Percentiles rank a stretch among this genome's conserved stretches.
phyloP scores from a whole-genome alignment of 2,888 invertebrate species.

The Glyphotaelius pellucidus region DNA sequence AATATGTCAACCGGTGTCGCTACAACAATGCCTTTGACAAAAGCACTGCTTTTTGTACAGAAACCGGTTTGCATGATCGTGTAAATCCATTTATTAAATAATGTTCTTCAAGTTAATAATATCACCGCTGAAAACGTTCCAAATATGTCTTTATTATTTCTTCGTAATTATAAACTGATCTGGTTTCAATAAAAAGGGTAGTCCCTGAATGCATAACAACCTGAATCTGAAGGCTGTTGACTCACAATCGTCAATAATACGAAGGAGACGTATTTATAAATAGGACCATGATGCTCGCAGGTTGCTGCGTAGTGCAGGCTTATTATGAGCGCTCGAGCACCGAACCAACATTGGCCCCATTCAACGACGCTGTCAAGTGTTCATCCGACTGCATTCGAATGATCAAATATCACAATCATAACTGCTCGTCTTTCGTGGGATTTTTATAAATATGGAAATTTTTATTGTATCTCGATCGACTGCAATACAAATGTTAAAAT shows the following conservation, averaged over 20 bases:
- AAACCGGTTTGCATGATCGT: neutral
- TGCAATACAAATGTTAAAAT: too few species aligned
- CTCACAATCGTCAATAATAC: conserved; percentile 11
- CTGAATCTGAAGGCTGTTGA: conserved; percentile 20
- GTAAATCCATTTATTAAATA: neutral
- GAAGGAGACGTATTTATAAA: neutral
- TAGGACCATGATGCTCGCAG: neutral
- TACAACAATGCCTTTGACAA: too few species aligned
- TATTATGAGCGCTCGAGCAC: conserved; percentile 18
- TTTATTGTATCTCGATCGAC: neutral
- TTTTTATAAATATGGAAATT: neutral
- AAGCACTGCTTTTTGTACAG: too few species aligned
- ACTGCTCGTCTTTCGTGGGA: neutral
- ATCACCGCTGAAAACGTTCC: neutral
- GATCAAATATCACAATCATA: neutral
- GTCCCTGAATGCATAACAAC: neutral
- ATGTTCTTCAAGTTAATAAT: neutral
- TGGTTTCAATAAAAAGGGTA: neutral
- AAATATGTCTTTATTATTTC: neutral
- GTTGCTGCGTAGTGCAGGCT: neutral
- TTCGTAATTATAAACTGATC: neutral
- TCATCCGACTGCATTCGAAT: neutral
- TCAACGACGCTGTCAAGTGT: neutral
- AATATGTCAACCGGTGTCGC: too few species aligned
- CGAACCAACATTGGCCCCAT: neutral